A percentile compares a stretch with the other conserved stretches of the same genome.
Evolutionary conservation across 64 coral and sea anemone genomes (phyloP).

Genomic region (Cladopsammia gracilis): DNA sequence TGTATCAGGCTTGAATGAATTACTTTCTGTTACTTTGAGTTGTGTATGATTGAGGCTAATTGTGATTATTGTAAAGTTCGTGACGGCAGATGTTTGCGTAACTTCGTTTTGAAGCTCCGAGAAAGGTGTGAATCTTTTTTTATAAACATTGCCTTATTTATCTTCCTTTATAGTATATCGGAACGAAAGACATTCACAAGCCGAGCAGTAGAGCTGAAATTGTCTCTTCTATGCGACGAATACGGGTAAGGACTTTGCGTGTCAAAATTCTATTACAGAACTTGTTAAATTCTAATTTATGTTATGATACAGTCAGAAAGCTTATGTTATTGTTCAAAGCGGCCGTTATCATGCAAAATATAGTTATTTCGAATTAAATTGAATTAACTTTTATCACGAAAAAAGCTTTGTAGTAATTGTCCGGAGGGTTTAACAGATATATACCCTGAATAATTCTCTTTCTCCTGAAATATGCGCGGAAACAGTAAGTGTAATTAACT

Average conservation of each 20-base stretch:
- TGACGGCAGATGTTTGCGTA: conserved; percentile 23
- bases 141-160: neutral
- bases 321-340: neutral
- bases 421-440: too few species aligned
- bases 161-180: conserved; percentile 79
- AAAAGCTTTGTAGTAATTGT: too few species aligned
- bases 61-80: neutral
- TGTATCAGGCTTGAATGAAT: neutral
- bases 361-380: neutral
- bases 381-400: too few species aligned
- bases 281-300: conserved; percentile 11
- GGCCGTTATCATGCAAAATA: neutral
- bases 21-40: conserved; percentile 4
- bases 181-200: conserved; percentile 89
- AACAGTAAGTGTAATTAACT: neutral
- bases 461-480: neutral
- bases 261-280: neutral
- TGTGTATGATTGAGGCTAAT: neutral
- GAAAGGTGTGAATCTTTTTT: neutral
- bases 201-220: conserved; percentile 88
- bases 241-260: conserved; percentile 56
- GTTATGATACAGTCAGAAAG: neutral
- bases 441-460: too few species aligned
- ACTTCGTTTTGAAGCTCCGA: neutral
- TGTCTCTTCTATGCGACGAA: conserved; percentile 86